These are phyloP conservation scores for Mus spicilegus DNA, from an alignment of 2,113 vertebrate species.

Conservation along the genomic window DNA sequence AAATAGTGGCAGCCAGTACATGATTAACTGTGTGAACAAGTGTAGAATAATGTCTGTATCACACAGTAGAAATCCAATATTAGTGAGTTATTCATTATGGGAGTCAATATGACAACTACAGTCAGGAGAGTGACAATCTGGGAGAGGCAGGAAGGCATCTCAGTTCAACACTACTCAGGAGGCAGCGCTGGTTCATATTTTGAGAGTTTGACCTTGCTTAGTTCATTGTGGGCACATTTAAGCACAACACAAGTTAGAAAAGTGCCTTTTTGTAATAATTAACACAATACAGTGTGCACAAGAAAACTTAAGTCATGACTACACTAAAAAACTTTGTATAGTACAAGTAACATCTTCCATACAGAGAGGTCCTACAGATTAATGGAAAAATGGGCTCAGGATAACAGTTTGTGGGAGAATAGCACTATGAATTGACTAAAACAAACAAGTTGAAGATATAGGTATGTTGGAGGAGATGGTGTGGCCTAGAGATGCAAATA, in stretches of 20 bases:
- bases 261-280: background rate
- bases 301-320: background rate
- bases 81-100: background rate
- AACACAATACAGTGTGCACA: background rate
- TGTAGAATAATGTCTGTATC: constrained; percentile 3
- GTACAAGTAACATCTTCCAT: background rate
- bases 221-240: background rate
- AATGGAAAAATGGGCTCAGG: background rate
- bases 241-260: background rate
- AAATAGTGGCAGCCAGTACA: background rate
- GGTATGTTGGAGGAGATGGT: background rate
- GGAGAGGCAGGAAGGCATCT: background rate
- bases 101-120: background rate
- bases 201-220: background rate
- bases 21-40: constrained; percentile 32
- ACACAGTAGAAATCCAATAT: constrained; percentile 14
- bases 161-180: background rate
- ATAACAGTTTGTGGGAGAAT: background rate
- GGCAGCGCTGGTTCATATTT: background rate
- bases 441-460: background rate
- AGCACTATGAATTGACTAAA: background rate
- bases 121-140: background rate
- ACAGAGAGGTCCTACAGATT: background rate
- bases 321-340: background rate
- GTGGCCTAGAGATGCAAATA: background rate